Percentiles rank a stretch among this genome's conserved stretches.
Evolutionary conservation across 1,140 invertebrate species (phyloP).

Genomic region (Lamellibrachia luymesi): DNA sequence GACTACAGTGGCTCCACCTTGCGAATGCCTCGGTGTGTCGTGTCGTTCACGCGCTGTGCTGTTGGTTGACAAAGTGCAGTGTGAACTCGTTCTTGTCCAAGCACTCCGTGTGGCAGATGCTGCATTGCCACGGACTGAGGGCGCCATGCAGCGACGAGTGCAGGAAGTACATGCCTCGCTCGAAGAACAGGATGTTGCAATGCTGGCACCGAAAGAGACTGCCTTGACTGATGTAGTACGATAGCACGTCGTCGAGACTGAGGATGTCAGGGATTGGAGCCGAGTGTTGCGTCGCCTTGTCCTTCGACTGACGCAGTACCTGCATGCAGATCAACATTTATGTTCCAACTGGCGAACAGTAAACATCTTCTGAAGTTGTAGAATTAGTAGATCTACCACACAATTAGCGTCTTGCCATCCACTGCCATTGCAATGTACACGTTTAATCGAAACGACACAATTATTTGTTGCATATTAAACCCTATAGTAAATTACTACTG

Average conservation of each 20-base stretch:
- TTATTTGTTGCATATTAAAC: too few species aligned
- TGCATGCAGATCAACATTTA: neutral
- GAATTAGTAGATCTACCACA: too few species aligned
- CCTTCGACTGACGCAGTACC: slow-evolving; percentile 20
- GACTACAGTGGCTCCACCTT: neutral
- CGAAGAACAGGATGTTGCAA: slow-evolving; percentile 47
- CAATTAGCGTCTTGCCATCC: too few species aligned
- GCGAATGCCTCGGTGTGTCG: neutral
- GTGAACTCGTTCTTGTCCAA: slow-evolving; percentile 47
- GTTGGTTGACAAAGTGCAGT: slow-evolving; percentile 47
- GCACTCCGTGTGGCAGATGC: slow-evolving; percentile 46
- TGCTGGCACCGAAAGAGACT: slow-evolving; percentile 42
- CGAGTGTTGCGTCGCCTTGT: slow-evolving; percentile 26
- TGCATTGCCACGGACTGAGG: slow-evolving; percentile 46
- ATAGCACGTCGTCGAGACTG: slow-evolving; percentile 38
- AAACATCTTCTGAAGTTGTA: too few species aligned
- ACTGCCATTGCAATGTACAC: too few species aligned
- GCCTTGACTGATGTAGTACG: slow-evolving; percentile 45
- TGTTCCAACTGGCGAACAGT: too few species aligned
- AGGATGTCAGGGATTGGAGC: slow-evolving; percentile 33
- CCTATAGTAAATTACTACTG: too few species aligned
- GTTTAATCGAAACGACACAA: too few species aligned
- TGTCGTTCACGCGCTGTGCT: slow-evolving; percentile 33
- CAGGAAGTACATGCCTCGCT: slow-evolving; percentile 45
- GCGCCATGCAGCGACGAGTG: slow-evolving; percentile 44